Conservation (phyloP, 2,797 vertebrate genomes). For the Falco cherrug region DNA sequence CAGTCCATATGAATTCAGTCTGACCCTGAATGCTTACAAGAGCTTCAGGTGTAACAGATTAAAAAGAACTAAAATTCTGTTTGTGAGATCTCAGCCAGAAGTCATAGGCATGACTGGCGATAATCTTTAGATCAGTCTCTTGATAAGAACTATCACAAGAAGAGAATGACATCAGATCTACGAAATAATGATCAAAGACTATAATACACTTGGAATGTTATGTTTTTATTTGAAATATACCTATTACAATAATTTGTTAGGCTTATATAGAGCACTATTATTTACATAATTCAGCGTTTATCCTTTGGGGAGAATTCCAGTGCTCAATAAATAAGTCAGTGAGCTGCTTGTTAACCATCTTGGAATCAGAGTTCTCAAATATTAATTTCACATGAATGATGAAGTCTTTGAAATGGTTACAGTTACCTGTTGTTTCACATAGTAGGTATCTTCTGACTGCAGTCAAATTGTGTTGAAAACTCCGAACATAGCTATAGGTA, state of each 20-base stretch:
- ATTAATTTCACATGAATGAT: conserved; percentile 57
- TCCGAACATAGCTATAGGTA: conserved; percentile 27
- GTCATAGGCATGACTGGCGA: not conserved
- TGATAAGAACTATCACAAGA: not conserved
- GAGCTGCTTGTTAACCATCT: conserved; percentile 59
- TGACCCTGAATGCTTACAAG: not conserved
- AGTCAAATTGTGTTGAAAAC: conserved; percentile 26
- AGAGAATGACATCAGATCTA: not conserved
- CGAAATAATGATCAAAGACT: conserved; percentile 58
- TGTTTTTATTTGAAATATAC: conserved; percentile 82
- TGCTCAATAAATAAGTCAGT: conserved; percentile 67
- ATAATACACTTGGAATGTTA: conserved; percentile 61
- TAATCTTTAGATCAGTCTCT: not conserved
- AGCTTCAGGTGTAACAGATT: not conserved
- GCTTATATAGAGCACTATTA: conserved; percentile 72
- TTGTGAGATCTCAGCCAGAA: not conserved
- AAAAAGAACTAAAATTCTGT: not conserved
- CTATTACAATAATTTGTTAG: conserved; percentile 78
- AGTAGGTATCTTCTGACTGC: conserved; percentile 13
- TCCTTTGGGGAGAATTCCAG: conserved; percentile 67
- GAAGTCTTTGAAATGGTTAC: conserved; percentile 62
- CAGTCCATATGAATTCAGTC: not conserved
- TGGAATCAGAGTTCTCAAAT: conserved; percentile 52
- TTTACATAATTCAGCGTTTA: conserved; percentile 74
- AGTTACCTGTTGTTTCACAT: conserved; percentile 46